Evolutionary conservation across 2,113 vertebrate genomes (phyloP).

Genomic region (Porphyrio hochstetteri): DNA sequence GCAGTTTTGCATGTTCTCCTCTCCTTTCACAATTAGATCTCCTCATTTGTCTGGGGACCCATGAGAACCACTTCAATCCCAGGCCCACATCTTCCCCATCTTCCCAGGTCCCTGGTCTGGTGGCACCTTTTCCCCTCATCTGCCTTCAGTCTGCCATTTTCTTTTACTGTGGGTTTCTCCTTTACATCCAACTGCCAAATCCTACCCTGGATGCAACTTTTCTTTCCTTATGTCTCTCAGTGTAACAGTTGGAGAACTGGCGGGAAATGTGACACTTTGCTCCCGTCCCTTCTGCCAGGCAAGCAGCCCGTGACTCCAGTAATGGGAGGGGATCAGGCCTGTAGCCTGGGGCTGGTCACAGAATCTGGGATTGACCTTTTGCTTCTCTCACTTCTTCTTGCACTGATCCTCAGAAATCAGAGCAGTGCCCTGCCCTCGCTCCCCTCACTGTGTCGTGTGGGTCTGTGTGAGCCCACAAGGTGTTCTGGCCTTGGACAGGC

Average conservation of each 20-base stretch:
- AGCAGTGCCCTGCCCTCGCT: not conserved
- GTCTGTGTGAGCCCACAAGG: not conserved
- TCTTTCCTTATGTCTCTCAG: slow-evolving; percentile 15
- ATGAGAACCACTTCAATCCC: not conserved
- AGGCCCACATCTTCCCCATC: not conserved
- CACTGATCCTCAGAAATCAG: not conserved
- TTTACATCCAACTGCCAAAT: not conserved
- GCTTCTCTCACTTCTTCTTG: not conserved
- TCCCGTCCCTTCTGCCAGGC: slow-evolving; percentile 32
- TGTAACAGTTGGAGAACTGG: slow-evolving; percentile 27
- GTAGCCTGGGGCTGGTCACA: not conserved
- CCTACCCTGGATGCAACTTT: not conserved
- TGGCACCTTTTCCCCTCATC: not conserved
- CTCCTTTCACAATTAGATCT: not conserved
- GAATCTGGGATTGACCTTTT: slow-evolving; percentile 19
- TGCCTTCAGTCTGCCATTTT: not conserved
- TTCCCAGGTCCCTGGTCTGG: not conserved
- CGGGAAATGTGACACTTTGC: slow-evolving; percentile 26
- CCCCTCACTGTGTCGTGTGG: not conserved
- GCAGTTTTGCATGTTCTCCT: not conserved
- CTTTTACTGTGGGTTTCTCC: not conserved
- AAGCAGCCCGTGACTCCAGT: slow-evolving; percentile 17
- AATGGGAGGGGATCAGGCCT: not conserved
- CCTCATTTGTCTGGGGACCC: not conserved
- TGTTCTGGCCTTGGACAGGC: slow-evolving; percentile 7